These are phyloP conservation scores for Scotopteryx bipunctaria DNA, from an alignment of 2,888 invertebrate genomes.

Conservation along the genomic window DNA sequence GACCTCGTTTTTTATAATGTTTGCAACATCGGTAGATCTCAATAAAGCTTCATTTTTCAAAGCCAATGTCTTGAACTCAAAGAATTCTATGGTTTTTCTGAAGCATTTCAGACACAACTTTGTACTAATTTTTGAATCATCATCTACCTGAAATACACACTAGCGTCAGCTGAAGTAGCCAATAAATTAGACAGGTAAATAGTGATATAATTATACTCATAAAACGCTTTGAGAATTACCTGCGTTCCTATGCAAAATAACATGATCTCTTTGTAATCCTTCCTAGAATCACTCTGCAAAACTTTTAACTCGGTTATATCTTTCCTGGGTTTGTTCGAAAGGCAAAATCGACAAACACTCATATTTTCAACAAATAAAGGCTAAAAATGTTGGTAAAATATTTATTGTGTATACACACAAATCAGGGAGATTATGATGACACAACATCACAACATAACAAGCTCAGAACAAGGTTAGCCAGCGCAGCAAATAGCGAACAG, in stretches of 20 bases:
- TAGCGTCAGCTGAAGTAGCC: background rate
- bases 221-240: conserved; percentile 39
- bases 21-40: conserved; percentile 28
- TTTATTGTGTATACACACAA: too few species aligned
- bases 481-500: too few species aligned
- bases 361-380: conserved; percentile 26
- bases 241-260: conserved; percentile 63
- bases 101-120: conserved; percentile 66
- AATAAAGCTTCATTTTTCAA: conserved; percentile 58
- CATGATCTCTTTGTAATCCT: conserved; percentile 51
- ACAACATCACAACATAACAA: too few species aligned
- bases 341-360: conserved; percentile 61
- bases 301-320: conserved; percentile 49
- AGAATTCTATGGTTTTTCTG: conserved; percentile 56
- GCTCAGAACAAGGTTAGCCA: too few species aligned
- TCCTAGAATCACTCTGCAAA: conserved; percentile 37
- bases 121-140: conserved; percentile 50
- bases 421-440: too few species aligned
- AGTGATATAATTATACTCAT: background rate
- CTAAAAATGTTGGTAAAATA: background rate
- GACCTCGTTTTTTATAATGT: conserved; percentile 3
- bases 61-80: conserved; percentile 63
- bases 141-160: conserved; percentile 47
- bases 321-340: conserved; percentile 46
- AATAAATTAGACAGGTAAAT: background rate